A percentile compares a stretch with the other conserved stretches of the same genome.
Conservation (phyloP, 1,140 invertebrate species). For the Nymphalis io region DNA sequence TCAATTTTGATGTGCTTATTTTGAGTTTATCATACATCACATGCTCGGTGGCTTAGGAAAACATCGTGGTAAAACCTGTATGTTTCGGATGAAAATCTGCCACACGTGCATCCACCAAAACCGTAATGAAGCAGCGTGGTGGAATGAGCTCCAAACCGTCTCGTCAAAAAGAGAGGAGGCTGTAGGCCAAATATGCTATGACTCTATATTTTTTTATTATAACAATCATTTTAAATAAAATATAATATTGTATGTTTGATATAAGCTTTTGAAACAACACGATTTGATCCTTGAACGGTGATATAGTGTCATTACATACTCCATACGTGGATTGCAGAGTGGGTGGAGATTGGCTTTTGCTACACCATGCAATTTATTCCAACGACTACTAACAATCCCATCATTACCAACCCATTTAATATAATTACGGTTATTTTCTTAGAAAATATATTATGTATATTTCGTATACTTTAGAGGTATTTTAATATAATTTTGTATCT, state of each 20-base stretch:
- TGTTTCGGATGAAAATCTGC: no score
- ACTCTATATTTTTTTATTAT: no score
- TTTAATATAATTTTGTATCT: no score
- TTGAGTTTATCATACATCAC: no score
- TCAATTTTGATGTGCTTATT: no score
- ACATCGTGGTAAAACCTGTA: no score
- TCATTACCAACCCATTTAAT: conserved; percentile 43
- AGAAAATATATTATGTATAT: background rate
- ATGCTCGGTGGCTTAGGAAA: no score
- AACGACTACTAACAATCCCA: conserved; percentile 45
- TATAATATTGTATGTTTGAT: background rate
- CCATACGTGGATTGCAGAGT: conserved; percentile 41
- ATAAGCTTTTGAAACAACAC: conserved; percentile 3
- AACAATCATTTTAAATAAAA: background rate
- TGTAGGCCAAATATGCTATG: no score
- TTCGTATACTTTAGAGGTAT: conserved; percentile 1
- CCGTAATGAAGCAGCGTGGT: no score
- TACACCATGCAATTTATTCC: conserved; percentile 60
- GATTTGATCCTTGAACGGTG: conserved; percentile 28
- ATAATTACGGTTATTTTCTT: conserved; percentile 32
- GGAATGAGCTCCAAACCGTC: no score
- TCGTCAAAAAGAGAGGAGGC: no score
- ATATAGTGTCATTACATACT: conserved; percentile 33
- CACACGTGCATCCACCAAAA: no score
- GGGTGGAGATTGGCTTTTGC: conserved; percentile 48